Evolutionary conservation across 1,140 invertebrate genomes (phyloP).

Genomic region (Eumeta japonica): DNA sequence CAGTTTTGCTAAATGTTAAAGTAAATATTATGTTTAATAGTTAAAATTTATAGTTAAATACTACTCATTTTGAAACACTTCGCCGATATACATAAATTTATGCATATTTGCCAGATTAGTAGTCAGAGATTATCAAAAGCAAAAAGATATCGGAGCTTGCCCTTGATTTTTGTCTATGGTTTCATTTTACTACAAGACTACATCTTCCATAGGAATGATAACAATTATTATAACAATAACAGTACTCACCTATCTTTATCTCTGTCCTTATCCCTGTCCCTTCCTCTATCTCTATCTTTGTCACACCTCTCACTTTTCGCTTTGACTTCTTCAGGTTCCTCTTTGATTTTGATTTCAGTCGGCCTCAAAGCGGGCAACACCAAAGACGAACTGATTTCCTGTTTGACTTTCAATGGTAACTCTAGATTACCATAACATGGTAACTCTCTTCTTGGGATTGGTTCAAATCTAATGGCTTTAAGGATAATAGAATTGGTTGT

Average conservation of each 20-base stretch:
- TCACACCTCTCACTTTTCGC: constrained; percentile 22
- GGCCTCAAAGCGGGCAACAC: constrained; percentile 28
- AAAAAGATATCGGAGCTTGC: too few species aligned
- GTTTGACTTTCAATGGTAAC: constrained; percentile 46
- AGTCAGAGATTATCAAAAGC: too few species aligned
- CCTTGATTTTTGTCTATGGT: too few species aligned
- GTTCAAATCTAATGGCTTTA: constrained; percentile 44
- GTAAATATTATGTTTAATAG: too few species aligned
- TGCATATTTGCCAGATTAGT: too few species aligned
- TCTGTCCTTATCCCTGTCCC: constrained; percentile 29
- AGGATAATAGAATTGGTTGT: constrained; percentile 34
- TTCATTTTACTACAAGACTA: too few species aligned
- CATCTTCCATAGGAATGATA: too few species aligned
- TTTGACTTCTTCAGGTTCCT: constrained; percentile 28
- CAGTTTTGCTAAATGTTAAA: too few species aligned
- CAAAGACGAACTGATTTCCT: constrained; percentile 28
- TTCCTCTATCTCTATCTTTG: constrained; percentile 29
- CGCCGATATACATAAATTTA: too few species aligned
- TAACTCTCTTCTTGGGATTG: constrained; percentile 39
- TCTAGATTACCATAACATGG: constrained; percentile 54
- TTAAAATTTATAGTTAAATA: too few species aligned
- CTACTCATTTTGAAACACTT: too few species aligned
- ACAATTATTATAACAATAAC: too few species aligned
- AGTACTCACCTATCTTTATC: constrained; percentile 22
- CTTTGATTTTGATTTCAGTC: constrained; percentile 24